A percentile compares a stretch with the other conserved stretches of the same genome.
phyloP scores from a whole-genome alignment of 2,113 vertebrate genomes.

The Pygathrix nemaeus region DNA sequence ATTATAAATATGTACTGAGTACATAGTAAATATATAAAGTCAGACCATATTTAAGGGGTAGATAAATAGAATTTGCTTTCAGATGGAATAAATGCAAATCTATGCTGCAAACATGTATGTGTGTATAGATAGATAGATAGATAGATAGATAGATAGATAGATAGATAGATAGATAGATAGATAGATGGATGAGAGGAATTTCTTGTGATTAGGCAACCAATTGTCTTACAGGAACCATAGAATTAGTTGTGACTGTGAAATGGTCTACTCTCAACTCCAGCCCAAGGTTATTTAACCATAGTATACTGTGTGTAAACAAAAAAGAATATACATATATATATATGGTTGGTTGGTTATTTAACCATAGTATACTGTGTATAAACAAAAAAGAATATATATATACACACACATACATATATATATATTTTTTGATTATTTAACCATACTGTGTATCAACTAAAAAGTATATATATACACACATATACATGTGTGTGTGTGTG shows the following conservation, averaged over 20 bases:
- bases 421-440: neutral
- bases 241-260: neutral
- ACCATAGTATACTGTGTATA: too few species aligned
- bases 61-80: neutral
- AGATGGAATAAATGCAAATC: neutral
- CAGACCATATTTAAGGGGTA: neutral
- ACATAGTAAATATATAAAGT: neutral
- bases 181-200: neutral
- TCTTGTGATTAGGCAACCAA: neutral
- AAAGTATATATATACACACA: neutral
- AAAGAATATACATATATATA: neutral
- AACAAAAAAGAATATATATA: too few species aligned
- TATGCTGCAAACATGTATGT: neutral
- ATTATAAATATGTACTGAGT: neutral
- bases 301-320: neutral
- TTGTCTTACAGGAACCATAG: neutral
- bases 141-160: too few species aligned
- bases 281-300: neutral
- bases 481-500: too few species aligned
- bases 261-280: neutral
- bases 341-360: too few species aligned
- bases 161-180: too few species aligned
- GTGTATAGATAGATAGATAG: neutral
- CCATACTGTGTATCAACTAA: neutral
- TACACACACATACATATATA: too few species aligned